phyloP scores from a whole-genome alignment of 1,140 invertebrate species.

The Drosophila trapezifrons region DNA sequence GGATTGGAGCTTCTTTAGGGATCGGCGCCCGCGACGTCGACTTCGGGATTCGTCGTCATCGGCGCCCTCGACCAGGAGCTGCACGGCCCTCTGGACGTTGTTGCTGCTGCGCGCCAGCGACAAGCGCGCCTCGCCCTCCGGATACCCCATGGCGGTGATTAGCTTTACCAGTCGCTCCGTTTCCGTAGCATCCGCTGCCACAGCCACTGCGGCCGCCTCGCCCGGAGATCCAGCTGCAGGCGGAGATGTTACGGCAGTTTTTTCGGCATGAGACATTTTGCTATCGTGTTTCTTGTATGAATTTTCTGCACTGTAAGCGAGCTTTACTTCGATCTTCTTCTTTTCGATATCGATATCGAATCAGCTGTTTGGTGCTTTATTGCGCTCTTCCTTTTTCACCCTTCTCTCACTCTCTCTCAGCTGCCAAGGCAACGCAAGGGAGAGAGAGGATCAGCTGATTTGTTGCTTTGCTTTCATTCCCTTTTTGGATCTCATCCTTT shows the following conservation, averaged over 20 bases:
- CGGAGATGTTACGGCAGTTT: neutral
- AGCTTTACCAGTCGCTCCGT: conserved; percentile 31
- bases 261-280: conserved; percentile 4
- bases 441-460: conserved; percentile 2
- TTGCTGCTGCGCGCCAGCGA: conserved; percentile 51
- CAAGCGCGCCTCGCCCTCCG: conserved; percentile 46
- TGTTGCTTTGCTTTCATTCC: neutral
- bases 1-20: conserved; percentile 23
- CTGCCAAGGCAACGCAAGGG: neutral
- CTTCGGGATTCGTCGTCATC: conserved; percentile 7
- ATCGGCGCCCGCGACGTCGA: conserved; percentile 26
- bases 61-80: conserved; percentile 57
- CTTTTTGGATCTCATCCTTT: too few relatives aligned
- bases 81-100: conserved; percentile 66
- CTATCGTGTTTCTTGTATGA: neutral
- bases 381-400: neutral
- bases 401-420: neutral
- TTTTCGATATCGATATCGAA: neutral
- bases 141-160: conserved; percentile 66
- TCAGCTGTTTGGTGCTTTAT: neutral
- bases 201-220: neutral
- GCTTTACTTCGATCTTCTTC: conserved; percentile 1
- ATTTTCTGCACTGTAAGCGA: neutral
- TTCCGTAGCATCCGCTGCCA: conserved; percentile 26
- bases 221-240: conserved; percentile 5